Base-by-base conservation (phyloP, 2,888 invertebrate genomes). In the Sphaeridia pumilis region DNA sequence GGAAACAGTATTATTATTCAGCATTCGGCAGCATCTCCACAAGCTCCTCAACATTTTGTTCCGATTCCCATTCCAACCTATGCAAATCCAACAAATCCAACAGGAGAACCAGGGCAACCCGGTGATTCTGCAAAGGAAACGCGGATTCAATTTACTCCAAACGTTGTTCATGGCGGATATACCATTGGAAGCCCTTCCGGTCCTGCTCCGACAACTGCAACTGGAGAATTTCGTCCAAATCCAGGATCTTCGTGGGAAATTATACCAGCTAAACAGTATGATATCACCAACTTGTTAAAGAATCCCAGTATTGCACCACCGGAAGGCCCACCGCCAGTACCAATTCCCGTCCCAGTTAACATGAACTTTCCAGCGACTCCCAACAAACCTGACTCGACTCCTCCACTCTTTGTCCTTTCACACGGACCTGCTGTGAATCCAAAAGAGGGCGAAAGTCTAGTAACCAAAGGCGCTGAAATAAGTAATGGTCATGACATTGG, bases 221-320 rank as follows among this genome's bases (percentile, higher is more conserved):
- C n/a, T n/a, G n/a, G n/a, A n/a, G n/a, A n/a, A n/a, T n/a, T n/a
- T n/a, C n/a, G n/a, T n/a, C n/a, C n/a, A n/a, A n/a, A n/a, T n/a
- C n/a, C 21, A 46, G 10, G n/a, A 28, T 21, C 22, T 12, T 31
- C 22, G 7, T 64, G 62, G 62, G 65, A 65, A 61, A 62, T 65
- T 14, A 60, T 63, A 44, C 65, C 65, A 4, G 63, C 65, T 2
- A 58, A 60, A 3, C 65, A 65, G 46, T 63, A 62, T 12, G 65
- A 65, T 31, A 56, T 65, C 14, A 65, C 63, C 22, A 63, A 65
- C 52, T 50, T 65, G 1, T 65, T 65, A 38, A 27, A 53, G 14
- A 41, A 57, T 10, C n/a, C n/a, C n/a, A 46, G 21, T 22, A 12
- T 2, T 22, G 27, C 17, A 42, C 44, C 24, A 45, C 38, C 27